Percentiles rank a stretch among this genome's conserved stretches.
Evolutionary conservation across 2,797 vertebrate species (phyloP).

Genomic region (Cichlasoma orientale): DNA sequence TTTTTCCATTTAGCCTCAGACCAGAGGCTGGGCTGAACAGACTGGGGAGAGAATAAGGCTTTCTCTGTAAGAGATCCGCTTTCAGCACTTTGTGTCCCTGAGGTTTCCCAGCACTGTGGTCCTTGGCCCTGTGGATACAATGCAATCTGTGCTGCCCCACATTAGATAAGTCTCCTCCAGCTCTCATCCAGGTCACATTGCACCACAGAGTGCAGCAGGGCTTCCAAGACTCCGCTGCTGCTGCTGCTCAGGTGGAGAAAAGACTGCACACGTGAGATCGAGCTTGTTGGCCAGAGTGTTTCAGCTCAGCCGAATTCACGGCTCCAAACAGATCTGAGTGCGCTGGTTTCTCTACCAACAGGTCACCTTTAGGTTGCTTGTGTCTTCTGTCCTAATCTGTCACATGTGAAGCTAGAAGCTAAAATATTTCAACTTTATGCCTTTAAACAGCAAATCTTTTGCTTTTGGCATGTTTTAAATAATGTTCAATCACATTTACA

Average conservation of each 20-base stretch:
- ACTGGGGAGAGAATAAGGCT: constrained; percentile 16
- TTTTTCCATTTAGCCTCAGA: constrained; percentile 10
- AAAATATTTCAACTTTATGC: neutral
- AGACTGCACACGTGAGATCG: neutral
- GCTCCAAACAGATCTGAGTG: neutral
- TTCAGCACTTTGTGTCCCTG: constrained; percentile 56
- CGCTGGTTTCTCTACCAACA: neutral
- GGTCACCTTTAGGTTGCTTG: neutral
- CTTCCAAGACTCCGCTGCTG: constrained; percentile 19
- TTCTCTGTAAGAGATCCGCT: constrained; percentile 37
- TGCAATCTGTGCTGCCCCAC: constrained; percentile 68
- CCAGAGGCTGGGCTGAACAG: constrained; percentile 11
- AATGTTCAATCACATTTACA: neutral
- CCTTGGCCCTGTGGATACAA: constrained; percentile 50
- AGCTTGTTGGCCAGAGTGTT: constrained; percentile 1
- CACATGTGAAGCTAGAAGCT: neutral
- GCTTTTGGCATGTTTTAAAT: neutral
- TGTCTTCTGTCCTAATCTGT: neutral
- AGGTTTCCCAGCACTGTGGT: constrained; percentile 42
- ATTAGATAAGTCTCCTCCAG: constrained; percentile 55
- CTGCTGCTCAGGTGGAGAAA: constrained; percentile 37
- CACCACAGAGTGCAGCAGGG: constrained; percentile 41
- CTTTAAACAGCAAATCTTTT: neutral
- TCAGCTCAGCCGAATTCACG: constrained; percentile 11
- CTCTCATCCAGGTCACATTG: constrained; percentile 67